Percentiles rank a stretch among this genome's conserved stretches.
Conservation (phyloP, 2,797 vertebrate genomes). For the Octomys mimax region DNA sequence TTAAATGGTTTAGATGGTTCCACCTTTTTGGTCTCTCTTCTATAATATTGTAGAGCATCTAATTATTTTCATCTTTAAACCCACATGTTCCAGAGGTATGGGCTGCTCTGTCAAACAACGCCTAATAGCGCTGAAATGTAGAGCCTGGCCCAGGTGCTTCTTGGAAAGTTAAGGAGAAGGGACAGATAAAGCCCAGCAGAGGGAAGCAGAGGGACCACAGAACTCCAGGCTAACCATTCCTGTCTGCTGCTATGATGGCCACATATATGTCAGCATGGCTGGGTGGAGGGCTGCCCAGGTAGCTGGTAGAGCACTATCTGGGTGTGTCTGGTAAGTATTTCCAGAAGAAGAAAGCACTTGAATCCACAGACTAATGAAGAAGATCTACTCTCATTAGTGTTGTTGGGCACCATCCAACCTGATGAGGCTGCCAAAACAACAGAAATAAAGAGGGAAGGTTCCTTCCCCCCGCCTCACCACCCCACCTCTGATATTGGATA, state of each 20-base stretch:
- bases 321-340: not conserved
- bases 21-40: not conserved
- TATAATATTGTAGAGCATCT: not conserved
- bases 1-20: not conserved
- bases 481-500: not conserved
- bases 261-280: not conserved
- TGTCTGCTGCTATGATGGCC: not conserved
- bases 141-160: not conserved
- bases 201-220: not conserved
- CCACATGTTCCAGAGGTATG: not conserved
- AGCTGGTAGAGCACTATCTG: not conserved
- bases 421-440: not conserved
- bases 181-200: not conserved
- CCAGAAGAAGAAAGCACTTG: not conserved
- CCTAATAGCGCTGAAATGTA: not conserved
- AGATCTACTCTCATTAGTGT: not conserved
- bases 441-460: not conserved
- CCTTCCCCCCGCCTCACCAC: not conserved
- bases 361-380: not conserved
- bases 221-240: not conserved
- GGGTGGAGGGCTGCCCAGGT: not conserved
- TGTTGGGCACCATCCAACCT: not conserved
- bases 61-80: not conserved
- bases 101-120: no score
- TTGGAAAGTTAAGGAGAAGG: not conserved